Base-by-base conservation (phyloP, 2,113 vertebrate species). In the Lasiurus cinereus region DNA sequence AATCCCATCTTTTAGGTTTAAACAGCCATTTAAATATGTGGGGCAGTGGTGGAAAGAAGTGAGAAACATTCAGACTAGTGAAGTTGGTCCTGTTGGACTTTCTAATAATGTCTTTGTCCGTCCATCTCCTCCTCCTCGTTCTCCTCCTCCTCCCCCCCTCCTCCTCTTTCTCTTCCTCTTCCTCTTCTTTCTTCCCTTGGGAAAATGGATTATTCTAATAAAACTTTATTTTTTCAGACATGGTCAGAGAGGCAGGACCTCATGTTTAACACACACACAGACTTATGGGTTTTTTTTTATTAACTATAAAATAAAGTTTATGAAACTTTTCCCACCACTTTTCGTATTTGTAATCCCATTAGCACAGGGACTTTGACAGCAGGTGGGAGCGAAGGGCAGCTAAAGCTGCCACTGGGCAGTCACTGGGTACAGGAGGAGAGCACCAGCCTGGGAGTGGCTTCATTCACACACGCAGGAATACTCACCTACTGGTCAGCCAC, bases 181-280 rank as follows among this genome's bases (percentile, higher is more conserved):
- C 52, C 13, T 54, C 18, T 19, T 56, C 50, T 3, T 56, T 8
- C 12, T 50, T 93, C 96, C 88, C 96, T 95, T 97, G 97, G 96
- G 97, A 97, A 97, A 97, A 97, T 95, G 96, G 74, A 96, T 96
- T 97, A 97, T 97, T 97, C 97, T 97, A 97, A 97, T 97, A 97
- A 97, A 97, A 97, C 97, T 97, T 97, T 97, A 97, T 97, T 97
- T 97, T 95, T 97, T 97, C 97, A 97, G 97, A 97, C 97, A 97
- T 95, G 97, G 97, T 96, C 96, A 97, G 97, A 97, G 97, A 97
- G 97, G 97, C 96, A 97, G 96, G 94, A 97, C 97, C 96, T 97
- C 97, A 97, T 96, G 95, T 97, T 97, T 97, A 97, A 97, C 96
- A 97, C 97, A 97, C 96, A 97, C 95, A 97, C 95, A 97, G 92